phyloP scores from a whole-genome alignment of 2,888 invertebrate species.

The Agonum fuliginosum region DNA sequence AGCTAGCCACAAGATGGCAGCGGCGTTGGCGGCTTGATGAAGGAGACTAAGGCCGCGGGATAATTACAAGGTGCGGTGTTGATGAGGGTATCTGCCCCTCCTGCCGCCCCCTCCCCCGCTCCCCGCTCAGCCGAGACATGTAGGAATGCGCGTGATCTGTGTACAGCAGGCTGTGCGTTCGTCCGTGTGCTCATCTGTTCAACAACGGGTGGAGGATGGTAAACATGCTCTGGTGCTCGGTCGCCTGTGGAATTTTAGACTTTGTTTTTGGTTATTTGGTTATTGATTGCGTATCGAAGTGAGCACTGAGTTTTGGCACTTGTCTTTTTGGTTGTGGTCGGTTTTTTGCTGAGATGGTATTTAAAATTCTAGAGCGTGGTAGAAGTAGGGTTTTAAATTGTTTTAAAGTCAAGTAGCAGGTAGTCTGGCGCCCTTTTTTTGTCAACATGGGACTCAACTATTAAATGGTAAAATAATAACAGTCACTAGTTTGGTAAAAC shows the following conservation, averaged over 20 bases:
- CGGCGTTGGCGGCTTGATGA: conserved; percentile 50
- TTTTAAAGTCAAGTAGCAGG: no score
- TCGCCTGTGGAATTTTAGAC: not conserved
- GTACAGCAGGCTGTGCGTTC: conserved; percentile 21
- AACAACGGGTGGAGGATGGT: conserved; percentile 21
- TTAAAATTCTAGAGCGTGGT: not conserved
- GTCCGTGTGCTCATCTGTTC: not conserved
- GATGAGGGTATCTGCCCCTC: conserved; percentile 48
- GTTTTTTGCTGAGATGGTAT: not conserved
- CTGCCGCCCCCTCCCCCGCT: not conserved
- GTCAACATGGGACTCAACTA: no score
- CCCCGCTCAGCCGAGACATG: conserved; percentile 29
- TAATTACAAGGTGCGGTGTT: conserved; percentile 59
- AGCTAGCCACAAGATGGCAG: conserved; percentile 20
- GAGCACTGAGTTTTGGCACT: conserved; percentile 4
- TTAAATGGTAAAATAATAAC: no score
- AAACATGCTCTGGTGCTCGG: conserved; percentile 11
- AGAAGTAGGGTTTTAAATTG: not conserved
- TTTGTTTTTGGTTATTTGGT: conserved; percentile 4
- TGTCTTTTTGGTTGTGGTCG: not conserved
- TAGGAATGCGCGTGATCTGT: conserved; percentile 49
- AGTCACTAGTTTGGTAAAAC: no score
- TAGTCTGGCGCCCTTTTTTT: no score
- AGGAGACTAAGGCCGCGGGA: conserved; percentile 48
- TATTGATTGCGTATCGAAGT: conserved; percentile 17